Base-by-base conservation (phyloP, 2,888 invertebrate species). In the Heliconius aoede region DNA sequence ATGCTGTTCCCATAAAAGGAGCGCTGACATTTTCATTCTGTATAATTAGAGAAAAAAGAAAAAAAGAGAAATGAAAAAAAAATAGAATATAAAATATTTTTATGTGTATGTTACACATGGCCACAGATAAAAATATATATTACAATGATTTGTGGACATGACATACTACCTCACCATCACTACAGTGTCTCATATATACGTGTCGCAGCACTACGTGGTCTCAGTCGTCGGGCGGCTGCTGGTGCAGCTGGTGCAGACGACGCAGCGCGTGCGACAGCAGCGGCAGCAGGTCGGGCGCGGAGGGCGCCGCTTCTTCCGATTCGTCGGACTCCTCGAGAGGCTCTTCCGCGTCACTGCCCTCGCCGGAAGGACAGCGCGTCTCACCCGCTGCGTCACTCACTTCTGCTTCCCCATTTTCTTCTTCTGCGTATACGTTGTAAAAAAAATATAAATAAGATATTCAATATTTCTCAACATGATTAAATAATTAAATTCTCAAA, bases 311-410 rank as follows among this genome's bases (percentile, higher is more conserved):
- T 80, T 86, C 85, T 51, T 83, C 85, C 36, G 87, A 86, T 67
- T 83, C 81, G 60, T 79, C 81, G 67, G 82, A 81, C 79, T 87
- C 86, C 60, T 83, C 85, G 40, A 84, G 82, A 51, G 83, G 83
- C 81, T 89, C 90, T 77, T 88, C 89, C 51, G 85, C 85, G 79
- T 88, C 88, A 84, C 88, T 89, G 81, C 86, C 89, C 46, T 86
- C 86, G 18, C 86, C 87, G 79, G 89, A 87, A 80, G 84, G 87
- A 78, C 88, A 87, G 28, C 86, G 87, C 46, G 82, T 80, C 72
- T 83, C 83, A 76, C 40, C 82, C 32, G 78, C 74, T 24, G 73
- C 75, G 13, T 65, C 79, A 32, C 80, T 86, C 62, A 80, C 80
- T 73, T 90, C 91, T 30, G 86, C 84, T 76, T 89, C 90, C 0